A percentile compares a stretch with the other conserved stretches of the same genome.
These are phyloP conservation scores for Fregetta grallaria DNA, from an alignment of 2,113 vertebrate species.

Conservation along the genomic window DNA sequence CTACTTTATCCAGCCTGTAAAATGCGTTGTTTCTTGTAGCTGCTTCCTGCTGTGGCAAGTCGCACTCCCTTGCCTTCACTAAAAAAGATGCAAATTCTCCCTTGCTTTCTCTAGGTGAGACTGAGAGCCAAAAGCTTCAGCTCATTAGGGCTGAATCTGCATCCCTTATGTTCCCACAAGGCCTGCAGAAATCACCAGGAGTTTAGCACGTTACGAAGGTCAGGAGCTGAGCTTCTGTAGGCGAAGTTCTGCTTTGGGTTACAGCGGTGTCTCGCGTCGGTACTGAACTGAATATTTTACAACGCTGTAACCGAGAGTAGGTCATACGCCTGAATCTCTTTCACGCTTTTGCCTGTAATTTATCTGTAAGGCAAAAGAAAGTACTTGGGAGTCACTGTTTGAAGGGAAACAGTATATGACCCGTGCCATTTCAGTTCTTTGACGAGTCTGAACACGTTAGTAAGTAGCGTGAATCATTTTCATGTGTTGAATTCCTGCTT, in stretches of 20 bases:
- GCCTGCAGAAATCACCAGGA: not conserved
- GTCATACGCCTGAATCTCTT: not conserved
- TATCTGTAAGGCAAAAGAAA: not conserved
- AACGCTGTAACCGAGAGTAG: not conserved
- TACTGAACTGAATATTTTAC: not conserved
- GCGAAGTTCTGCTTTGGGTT: not conserved
- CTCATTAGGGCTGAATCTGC: not conserved
- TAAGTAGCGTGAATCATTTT: not conserved
- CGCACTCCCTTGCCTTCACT: not conserved
- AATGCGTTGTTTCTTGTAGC: not conserved
- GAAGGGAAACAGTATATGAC: not conserved
- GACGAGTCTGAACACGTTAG: not conserved
- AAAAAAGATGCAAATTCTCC: not conserved
- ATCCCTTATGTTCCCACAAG: not conserved
- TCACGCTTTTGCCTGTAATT: not conserved
- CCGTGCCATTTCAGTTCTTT: constrained; percentile 44
- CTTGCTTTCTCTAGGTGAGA: not conserved
- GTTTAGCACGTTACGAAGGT: not conserved
- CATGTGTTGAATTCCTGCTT: not conserved
- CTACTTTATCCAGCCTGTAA: not conserved
- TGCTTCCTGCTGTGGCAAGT: not conserved
- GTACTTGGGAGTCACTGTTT: not conserved
- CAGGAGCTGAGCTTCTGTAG: not conserved
- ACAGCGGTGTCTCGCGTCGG: not conserved
- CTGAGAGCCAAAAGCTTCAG: not conserved